These are phyloP conservation scores for Phoenicopterus ruber DNA, from an alignment of 2,113 vertebrate species.

Conservation along the genomic window DNA sequence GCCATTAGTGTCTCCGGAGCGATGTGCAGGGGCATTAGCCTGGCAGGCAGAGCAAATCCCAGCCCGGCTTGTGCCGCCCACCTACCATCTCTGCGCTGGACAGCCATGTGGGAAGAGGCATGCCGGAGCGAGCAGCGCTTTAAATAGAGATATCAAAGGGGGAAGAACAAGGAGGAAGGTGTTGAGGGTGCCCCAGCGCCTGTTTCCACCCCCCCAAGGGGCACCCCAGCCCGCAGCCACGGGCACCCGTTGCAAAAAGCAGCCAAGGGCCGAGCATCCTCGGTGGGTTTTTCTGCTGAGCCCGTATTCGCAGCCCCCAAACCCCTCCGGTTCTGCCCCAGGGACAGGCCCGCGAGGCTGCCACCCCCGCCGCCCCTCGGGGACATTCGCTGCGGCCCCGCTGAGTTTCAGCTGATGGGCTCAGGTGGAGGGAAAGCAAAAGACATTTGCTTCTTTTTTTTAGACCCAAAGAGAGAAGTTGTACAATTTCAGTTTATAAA, in stretches of 20 bases:
- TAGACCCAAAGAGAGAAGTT: not conserved
- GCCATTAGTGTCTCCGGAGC: not conserved
- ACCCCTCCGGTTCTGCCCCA: not conserved
- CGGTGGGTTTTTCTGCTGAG: not conserved
- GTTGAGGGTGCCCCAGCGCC: not conserved
- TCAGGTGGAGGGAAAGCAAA: not conserved
- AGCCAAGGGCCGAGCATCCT: not conserved
- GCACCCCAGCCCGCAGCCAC: rapidly evolving
- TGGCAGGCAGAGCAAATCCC: not conserved
- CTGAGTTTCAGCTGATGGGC: not conserved
- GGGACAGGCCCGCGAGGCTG: not conserved
- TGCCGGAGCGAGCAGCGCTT: not conserved
- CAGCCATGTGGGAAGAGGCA: not conserved
- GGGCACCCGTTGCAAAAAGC: not conserved
- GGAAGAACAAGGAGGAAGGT: not conserved
- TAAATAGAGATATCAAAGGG: not conserved
- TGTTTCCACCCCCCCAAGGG: rapidly evolving
- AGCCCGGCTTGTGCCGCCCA: not conserved
- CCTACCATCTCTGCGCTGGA: not conserved
- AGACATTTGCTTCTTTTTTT: slow-evolving; percentile 24
- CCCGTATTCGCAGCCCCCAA: not conserved
- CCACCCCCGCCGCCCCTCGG: not conserved
- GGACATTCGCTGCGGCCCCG: rapidly evolving
- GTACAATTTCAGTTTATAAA: slow-evolving; percentile 45
- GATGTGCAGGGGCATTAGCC: not conserved